These are phyloP conservation scores for Theretra japonica DNA, from an alignment of 2,888 invertebrate genomes.

Conservation along the genomic window DNA sequence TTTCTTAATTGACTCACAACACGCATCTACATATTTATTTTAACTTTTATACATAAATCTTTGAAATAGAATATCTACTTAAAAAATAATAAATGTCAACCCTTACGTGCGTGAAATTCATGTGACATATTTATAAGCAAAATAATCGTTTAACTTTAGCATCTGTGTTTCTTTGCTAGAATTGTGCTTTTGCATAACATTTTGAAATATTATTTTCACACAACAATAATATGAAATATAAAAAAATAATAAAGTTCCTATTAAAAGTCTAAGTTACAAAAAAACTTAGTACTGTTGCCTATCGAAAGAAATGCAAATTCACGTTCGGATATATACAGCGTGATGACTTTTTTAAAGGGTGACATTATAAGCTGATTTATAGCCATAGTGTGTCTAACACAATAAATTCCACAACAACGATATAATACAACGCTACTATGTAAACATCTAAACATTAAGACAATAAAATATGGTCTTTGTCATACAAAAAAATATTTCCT, in stretches of 20 bases:
- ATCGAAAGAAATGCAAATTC: neutral
- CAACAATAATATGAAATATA: too few species aligned
- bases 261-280: neutral
- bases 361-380: slow-evolving; percentile 8
- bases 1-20: slow-evolving; percentile 76
- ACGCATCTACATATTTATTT: slow-evolving; percentile 53
- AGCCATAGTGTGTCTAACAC: slow-evolving; percentile 28
- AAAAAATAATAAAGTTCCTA: too few species aligned
- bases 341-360: neutral
- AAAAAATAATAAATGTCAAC: neutral
- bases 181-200: too few species aligned
- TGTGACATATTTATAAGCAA: neutral
- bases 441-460: slow-evolving; percentile 37
- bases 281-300: neutral
- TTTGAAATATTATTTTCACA: too few species aligned
- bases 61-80: slow-evolving; percentile 25
- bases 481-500: slow-evolving; percentile 10
- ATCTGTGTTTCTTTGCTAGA: too few species aligned
- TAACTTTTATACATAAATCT: slow-evolving; percentile 13
- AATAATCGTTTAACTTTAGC: neutral
- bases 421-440: slow-evolving; percentile 34
- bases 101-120: neutral
- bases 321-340: neutral
- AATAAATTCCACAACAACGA: slow-evolving; percentile 1
- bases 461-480: slow-evolving; percentile 24